phyloP scores from a whole-genome alignment of 1,140 invertebrate genomes.

The Heliothis subflexa region DNA sequence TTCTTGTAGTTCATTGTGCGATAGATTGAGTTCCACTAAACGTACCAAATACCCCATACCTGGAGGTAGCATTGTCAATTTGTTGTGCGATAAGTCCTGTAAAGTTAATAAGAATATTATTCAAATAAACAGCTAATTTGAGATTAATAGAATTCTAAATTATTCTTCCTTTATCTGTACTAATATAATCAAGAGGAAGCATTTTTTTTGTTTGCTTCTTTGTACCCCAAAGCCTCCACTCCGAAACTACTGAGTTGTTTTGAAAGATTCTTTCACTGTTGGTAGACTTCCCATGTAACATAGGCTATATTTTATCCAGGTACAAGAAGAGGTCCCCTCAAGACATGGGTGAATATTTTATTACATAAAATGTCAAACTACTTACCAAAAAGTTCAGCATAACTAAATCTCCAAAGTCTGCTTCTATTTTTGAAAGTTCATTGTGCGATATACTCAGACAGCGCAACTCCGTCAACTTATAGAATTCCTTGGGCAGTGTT shows the following conservation, averaged over 20 bases:
- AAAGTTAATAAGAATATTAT: slow-evolving; percentile 46
- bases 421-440: slow-evolving; percentile 86
- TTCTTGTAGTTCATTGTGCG: slow-evolving; percentile 91
- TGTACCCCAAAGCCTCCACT: no score
- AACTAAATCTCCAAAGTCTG: slow-evolving; percentile 90
- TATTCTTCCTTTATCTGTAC: no score
- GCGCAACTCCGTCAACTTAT: slow-evolving; percentile 89
- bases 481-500: slow-evolving; percentile 88
- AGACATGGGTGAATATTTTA: neutral
- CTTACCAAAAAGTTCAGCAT: slow-evolving; percentile 88
- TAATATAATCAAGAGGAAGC: no score
- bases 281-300: no score
- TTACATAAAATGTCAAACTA: neutral
- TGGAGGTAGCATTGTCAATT: slow-evolving; percentile 90
- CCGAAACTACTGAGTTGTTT: no score
- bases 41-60: slow-evolving; percentile 93
- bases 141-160: no score
- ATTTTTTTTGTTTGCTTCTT: no score
- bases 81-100: slow-evolving; percentile 91
- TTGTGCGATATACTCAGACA: slow-evolving; percentile 91
- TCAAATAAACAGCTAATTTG: no score
- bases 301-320: no score
- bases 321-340: no score
- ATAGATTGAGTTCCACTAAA: slow-evolving; percentile 92
- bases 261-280: no score